These are phyloP conservation scores for Anaspis maculata DNA, from an alignment of 2,888 invertebrate genomes.

Conservation along the genomic window DNA sequence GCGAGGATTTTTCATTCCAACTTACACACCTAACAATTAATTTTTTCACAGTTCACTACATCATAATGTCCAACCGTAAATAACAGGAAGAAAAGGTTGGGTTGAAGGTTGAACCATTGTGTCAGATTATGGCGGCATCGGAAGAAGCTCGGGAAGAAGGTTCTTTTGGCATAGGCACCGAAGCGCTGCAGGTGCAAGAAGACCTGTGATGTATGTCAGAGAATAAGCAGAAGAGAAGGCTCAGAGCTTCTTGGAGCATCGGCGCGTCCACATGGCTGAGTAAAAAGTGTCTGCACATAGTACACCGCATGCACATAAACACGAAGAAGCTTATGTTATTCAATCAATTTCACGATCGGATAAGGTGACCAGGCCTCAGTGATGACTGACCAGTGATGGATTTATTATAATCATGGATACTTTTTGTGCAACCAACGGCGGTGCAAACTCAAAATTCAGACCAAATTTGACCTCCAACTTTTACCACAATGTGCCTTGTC, in stretches of 20 bases:
- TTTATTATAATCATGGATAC: slow-evolving; percentile 22
- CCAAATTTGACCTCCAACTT: slow-evolving; percentile 20
- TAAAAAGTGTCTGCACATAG: too few relatives aligned
- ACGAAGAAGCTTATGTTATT: too few relatives aligned
- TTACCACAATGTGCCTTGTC: slow-evolving; percentile 22
- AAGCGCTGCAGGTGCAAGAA: slow-evolving; percentile 15
- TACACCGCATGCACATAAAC: too few relatives aligned
- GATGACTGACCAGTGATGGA: slow-evolving; percentile 6
- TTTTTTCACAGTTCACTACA: too few relatives aligned
- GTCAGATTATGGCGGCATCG: too few relatives aligned
- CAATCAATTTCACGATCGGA: too few relatives aligned
- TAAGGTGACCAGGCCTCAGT: too few relatives aligned
- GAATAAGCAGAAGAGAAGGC: slow-evolving; percentile 10
- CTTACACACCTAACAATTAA: too few relatives aligned
- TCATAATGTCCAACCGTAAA: too few relatives aligned
- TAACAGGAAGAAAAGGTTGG: too few relatives aligned
- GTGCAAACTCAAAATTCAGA: slow-evolving; percentile 22
- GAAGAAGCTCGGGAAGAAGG: slow-evolving; percentile 3
- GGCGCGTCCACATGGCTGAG: slow-evolving; percentile 15
- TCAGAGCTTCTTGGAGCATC: slow-evolving; percentile 14
- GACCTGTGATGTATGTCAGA: slow-evolving; percentile 12
- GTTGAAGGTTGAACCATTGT: too few relatives aligned
- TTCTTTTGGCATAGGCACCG: slow-evolving; percentile 7
- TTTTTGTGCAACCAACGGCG: slow-evolving; percentile 21
- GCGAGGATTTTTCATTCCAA: too few relatives aligned